A percentile compares a stretch with the other conserved stretches of the same genome.
Conservation (phyloP, 2,797 vertebrate genomes). For the Odontamblyopus rebecca region DNA sequence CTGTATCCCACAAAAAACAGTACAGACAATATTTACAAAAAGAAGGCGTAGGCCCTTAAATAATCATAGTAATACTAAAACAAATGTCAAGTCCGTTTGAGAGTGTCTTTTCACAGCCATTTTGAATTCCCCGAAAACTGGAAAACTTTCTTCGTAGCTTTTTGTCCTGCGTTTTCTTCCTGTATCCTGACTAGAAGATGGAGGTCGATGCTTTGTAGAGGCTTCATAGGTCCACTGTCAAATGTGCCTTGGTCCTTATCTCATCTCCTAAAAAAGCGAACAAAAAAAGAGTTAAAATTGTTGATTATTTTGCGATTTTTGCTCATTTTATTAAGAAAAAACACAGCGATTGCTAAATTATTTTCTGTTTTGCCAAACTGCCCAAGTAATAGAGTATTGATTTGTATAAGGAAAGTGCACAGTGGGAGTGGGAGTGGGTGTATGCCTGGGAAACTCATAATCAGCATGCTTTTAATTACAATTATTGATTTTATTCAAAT, state of each 20-base stretch:
- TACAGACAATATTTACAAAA: conserved; percentile 82
- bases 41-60: conserved; percentile 75
- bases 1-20: conserved; percentile 77
- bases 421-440: not conserved
- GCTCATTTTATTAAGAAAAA: not conserved
- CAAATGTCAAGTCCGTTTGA: conserved; percentile 57
- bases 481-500: not conserved
- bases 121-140: conserved; percentile 42
- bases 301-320: not conserved
- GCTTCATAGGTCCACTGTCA: conserved; percentile 32
- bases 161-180: conserved; percentile 34
- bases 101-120: conserved; percentile 54
- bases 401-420: not conserved
- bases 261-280: conserved; percentile 70
- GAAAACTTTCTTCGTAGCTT: conserved; percentile 22
- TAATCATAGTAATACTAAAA: conserved; percentile 68
- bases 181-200: conserved; percentile 48
- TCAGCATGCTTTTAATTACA: conserved; percentile 2
- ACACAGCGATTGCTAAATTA: not conserved
- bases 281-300: not conserved
- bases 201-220: conserved; percentile 41
- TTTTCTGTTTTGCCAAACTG: not conserved
- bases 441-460: no score
- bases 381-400: not conserved
- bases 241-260: conserved; percentile 66